phyloP scores from a whole-genome alignment of 1,140 invertebrate species.

The Trichomalopsis sarcophagae region DNA sequence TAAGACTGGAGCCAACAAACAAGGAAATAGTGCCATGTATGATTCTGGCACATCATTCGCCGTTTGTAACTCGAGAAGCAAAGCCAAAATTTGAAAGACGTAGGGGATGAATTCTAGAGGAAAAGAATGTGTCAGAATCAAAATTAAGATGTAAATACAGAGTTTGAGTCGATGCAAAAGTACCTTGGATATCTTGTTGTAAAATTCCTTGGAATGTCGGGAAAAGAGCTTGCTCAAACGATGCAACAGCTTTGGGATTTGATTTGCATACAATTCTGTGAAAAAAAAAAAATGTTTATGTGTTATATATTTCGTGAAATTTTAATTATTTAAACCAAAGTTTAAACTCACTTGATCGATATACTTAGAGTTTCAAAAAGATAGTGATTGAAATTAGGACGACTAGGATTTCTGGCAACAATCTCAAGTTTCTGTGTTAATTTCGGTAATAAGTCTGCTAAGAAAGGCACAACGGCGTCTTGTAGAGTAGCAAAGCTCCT shows the following conservation, averaged over 20 bases:
- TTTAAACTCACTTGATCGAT: conserved; percentile 83
- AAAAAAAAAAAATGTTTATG: conserved; percentile 64
- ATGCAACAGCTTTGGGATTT: conserved; percentile 85
- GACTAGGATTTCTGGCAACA: conserved; percentile 96
- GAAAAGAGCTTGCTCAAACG: conserved; percentile 94
- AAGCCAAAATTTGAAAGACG: conserved; percentile 96
- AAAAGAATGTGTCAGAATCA: conserved; percentile 58
- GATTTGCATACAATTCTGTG: conserved; percentile 88
- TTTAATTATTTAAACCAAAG: background rate
- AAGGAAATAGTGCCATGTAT: conserved; percentile 93
- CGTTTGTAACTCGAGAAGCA: conserved; percentile 89
- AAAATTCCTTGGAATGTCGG: conserved; percentile 95
- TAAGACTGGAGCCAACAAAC: conserved; percentile 88
- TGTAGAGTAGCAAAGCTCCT: conserved; percentile 89
- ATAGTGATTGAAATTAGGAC: conserved; percentile 98
- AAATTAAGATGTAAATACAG: conserved; percentile 43
- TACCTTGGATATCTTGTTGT: conserved; percentile 94
- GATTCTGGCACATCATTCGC: conserved; percentile 80
- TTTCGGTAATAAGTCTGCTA: conserved; percentile 87
- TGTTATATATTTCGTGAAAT: background rate
- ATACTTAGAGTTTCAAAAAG: conserved; percentile 95
- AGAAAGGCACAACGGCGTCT: conserved; percentile 86
- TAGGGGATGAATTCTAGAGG: conserved; percentile 95
- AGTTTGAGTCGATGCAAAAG: conserved; percentile 50
- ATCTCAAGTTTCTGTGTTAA: conserved; percentile 88